Conservation (phyloP, 1,140 invertebrate genomes). For the Drosophila parvula region DNA sequence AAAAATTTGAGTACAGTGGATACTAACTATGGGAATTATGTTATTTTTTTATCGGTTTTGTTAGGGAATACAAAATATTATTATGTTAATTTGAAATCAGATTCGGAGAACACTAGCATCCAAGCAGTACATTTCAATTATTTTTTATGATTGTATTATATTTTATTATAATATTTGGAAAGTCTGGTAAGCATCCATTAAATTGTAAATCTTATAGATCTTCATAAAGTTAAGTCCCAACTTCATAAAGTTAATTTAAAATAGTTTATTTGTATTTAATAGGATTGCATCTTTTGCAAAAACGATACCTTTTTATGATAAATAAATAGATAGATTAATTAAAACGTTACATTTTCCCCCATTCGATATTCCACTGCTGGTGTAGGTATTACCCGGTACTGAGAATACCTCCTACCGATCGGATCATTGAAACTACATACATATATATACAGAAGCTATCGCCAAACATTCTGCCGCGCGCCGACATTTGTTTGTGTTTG, state of each 20-base stretch:
- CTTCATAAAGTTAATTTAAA: not conserved
- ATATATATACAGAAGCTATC: constrained; percentile 22
- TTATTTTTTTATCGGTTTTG: not conserved
- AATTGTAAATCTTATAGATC: not conserved
- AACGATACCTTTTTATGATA: not conserved
- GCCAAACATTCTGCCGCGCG: constrained; percentile 38
- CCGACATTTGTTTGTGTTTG: constrained; percentile 36
- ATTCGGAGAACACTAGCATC: not conserved
- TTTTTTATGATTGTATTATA: too few species aligned
- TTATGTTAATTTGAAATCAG: not conserved
- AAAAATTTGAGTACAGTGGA: constrained; percentile 20
- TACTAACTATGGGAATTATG: not conserved
- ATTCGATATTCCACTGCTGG: not conserved
- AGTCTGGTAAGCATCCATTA: too few species aligned
- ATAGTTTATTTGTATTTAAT: not conserved
- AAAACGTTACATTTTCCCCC: not conserved
- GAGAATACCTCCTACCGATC: constrained; percentile 21
- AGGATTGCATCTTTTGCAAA: not conserved
- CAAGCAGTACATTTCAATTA: too few species aligned
- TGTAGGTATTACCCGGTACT: constrained; percentile 4
- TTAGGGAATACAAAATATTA: not conserved
- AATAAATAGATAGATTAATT: not conserved
- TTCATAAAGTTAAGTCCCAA: not conserved
- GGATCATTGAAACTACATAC: constrained; percentile 22
- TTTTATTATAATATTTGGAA: not conserved